Evolutionary conservation across 2,888 invertebrate genomes (phyloP).

Genomic region (Orthosia cruda): DNA sequence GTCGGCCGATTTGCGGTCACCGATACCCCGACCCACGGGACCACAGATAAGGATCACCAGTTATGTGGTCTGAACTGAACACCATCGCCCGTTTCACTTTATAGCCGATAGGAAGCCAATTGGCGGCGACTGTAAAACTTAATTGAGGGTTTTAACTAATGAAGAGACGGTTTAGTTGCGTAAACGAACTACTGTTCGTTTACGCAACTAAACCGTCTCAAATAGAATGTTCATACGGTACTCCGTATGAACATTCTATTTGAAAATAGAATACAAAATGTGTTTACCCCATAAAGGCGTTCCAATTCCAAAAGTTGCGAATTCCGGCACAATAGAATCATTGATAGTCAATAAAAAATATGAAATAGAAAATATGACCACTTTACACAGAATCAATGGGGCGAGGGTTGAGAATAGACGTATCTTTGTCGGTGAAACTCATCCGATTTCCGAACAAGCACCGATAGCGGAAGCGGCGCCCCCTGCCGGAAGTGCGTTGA

Average conservation of each 20-base stretch:
- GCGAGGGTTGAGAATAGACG: constrained; percentile 81
- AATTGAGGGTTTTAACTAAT: constrained; percentile 58
- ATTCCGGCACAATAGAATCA: constrained; percentile 66
- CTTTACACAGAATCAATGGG: constrained; percentile 80
- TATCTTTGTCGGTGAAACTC: constrained; percentile 82
- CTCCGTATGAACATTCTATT: not conserved
- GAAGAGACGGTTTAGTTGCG: constrained; percentile 31
- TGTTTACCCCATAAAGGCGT: constrained; percentile 2
- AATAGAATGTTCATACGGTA: too few species aligned
- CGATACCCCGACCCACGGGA: constrained; percentile 54
- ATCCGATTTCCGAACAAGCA: constrained; percentile 87
- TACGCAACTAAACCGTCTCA: too few species aligned
- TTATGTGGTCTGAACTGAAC: constrained; percentile 60
- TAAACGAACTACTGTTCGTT: constrained; percentile 7
- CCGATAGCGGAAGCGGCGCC: constrained; percentile 85
- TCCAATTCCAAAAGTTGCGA: constrained; percentile 28
- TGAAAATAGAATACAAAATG: not conserved
- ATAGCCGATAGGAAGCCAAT: constrained; percentile 65
- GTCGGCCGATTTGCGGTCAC: constrained; percentile 72
- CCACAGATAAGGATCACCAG: constrained; percentile 65
- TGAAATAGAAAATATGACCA: constrained; percentile 85
- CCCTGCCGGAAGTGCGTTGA: constrained; percentile 88
- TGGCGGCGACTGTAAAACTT: constrained; percentile 57
- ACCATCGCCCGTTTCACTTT: constrained; percentile 58
- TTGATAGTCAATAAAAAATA: constrained; percentile 85